Evolutionary conservation across 1,140 invertebrate species (phyloP), one percentile per base, ranked within the genome.

Genomic region (Mylabris phalerata): DNA sequence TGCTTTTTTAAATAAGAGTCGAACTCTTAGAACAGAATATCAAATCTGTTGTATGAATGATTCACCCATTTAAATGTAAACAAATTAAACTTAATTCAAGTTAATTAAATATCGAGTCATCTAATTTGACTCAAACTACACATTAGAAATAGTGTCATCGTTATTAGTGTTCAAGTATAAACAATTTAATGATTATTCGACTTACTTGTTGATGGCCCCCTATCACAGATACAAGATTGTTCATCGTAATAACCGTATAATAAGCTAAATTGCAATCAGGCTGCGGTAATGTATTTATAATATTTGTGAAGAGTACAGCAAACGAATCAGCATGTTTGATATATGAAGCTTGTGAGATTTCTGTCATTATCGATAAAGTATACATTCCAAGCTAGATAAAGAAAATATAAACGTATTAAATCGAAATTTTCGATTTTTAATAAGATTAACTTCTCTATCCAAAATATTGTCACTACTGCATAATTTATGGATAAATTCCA

Each of bases 401-500:
- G 19, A 2, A 19, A 19, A 19, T 19, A 1, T 19, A 19, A 19
- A 19, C 19, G 19, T 19, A 19, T 19, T 19, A 19, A 1, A 19
- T 19, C 1, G 1, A 1, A 19, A 19, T 19, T 19, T 19, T 19
- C 1, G 19, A 19, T 19, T 19, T 32, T 32, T 3, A 7, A 32
- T 32, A 47, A 44, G 26, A 40, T 38, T 66, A 75, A 84, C 84
- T 75, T 87, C 81, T 77, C 80, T 81, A 44, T 84, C 78, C 9
- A 68, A 62, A 10, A 74, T 54, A 67, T 79, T 78, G 40, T 79
- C 73, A 68, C 79, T 84, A 26, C 75, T 76, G 40, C 78, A 77
- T 25, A 81, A 73, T 43, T 79, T 76, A 57, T 84, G 75, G 46
- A 90, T 73, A 66, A 89, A 86, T 55, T 84, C 79, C 43, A 90